phyloP scores from a whole-genome alignment of 2,888 invertebrate genomes.

The Macaria liturata region DNA sequence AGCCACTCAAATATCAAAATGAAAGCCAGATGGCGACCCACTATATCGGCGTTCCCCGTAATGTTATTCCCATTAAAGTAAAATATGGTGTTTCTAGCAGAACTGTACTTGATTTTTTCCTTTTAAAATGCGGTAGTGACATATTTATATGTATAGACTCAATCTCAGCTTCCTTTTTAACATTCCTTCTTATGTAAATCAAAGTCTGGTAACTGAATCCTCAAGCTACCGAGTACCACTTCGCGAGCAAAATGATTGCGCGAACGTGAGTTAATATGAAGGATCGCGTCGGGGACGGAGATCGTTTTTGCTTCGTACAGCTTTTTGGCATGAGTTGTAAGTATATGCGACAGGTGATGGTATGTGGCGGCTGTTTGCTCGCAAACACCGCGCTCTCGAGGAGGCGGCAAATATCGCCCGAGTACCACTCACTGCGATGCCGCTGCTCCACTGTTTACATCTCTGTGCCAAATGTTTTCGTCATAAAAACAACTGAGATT shows the following conservation, averaged over 20 bases:
- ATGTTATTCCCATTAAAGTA: too few relatives aligned
- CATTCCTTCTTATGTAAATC: slow-evolving; percentile 5
- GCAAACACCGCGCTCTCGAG: slow-evolving; percentile 68
- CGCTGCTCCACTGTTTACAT: slow-evolving; percentile 50
- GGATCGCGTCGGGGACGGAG: slow-evolving; percentile 10
- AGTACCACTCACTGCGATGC: slow-evolving; percentile 63
- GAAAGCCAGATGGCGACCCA: too few relatives aligned
- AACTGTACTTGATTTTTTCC: too few relatives aligned
- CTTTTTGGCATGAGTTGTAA: slow-evolving; percentile 22
- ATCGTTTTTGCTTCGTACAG: slow-evolving; percentile 22
- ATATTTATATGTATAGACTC: too few relatives aligned
- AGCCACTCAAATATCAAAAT: too few relatives aligned
- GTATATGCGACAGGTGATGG: slow-evolving; percentile 41
- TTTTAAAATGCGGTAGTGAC: too few relatives aligned
- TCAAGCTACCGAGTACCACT: not conserved
- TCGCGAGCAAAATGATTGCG: slow-evolving; percentile 15
- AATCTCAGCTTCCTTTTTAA: too few relatives aligned
- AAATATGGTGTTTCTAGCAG: too few relatives aligned
- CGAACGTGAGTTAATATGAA: slow-evolving; percentile 17
- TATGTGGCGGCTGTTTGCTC: slow-evolving; percentile 53
- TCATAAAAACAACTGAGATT: slow-evolving; percentile 42
- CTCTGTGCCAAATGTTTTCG: slow-evolving; percentile 53
- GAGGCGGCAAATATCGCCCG: slow-evolving; percentile 67
- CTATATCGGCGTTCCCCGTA: too few relatives aligned
- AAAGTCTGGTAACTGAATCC: slow-evolving; percentile 12